phyloP scores from a whole-genome alignment of 2,113 vertebrate genomes.

The Saccopteryx bilineata region DNA sequence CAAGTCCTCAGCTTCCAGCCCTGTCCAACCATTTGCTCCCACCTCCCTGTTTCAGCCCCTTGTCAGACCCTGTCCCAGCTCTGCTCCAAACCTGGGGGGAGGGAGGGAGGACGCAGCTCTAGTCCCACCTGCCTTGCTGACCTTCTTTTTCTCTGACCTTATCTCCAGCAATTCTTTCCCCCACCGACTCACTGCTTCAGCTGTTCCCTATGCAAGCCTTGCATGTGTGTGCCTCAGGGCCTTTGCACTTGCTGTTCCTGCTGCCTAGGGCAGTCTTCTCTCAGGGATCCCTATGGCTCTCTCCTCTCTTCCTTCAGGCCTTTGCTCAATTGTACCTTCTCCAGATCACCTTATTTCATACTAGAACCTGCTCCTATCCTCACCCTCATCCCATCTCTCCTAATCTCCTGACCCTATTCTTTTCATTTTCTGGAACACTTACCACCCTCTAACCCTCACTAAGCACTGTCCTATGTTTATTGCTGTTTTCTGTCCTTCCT shows the following conservation, averaged over 20 bases:
- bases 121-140: neutral
- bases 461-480: fast-evolving
- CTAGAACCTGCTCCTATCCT: neutral
- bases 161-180: fast-evolving
- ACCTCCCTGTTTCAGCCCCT: fast-evolving
- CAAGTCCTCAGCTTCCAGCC: fast-evolving
- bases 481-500: fast-evolving
- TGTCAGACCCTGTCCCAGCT: neutral
- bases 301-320: neutral
- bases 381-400: neutral
- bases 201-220: neutral
- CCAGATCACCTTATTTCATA: fast-evolving
- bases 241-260: neutral
- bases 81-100: neutral
- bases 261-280: neutral
- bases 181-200: neutral
- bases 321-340: neutral
- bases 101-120: too few relatives aligned
- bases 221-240: neutral
- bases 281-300: neutral
- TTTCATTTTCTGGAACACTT: fast-evolving
- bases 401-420: fast-evolving
- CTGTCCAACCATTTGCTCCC: fast-evolving
- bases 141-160: neutral
- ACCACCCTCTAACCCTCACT: fast-evolving